A percentile compares a stretch with the other conserved stretches of the same genome.
Evolutionary conservation across 1,140 invertebrate species (phyloP).

Genomic region (Panulirus ornatus): DNA sequence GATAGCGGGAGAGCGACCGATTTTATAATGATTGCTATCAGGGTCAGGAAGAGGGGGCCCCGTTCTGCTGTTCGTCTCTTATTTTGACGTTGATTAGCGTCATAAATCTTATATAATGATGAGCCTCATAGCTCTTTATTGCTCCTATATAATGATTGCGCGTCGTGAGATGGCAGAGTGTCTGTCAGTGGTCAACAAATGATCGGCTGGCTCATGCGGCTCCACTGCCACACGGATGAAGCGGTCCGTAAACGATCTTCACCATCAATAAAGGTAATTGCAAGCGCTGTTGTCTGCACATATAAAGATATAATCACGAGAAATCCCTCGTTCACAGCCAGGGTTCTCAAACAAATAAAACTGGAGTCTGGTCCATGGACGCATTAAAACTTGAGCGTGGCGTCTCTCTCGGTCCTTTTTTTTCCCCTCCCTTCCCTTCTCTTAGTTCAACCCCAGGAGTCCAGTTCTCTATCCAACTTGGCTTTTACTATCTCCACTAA

Average conservation of each 20-base stretch:
- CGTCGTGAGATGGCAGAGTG: not conserved
- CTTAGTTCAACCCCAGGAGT: slow-evolving; percentile 45
- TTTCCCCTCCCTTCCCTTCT: slow-evolving; percentile 16
- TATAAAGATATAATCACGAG: not conserved
- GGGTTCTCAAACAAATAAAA: slow-evolving; percentile 20
- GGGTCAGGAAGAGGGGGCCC: slow-evolving; percentile 4
- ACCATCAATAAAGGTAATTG: too few relatives aligned
- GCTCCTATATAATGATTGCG: not conserved
- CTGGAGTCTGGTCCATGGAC: not conserved
- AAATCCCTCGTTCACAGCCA: not conserved
- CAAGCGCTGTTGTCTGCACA: not conserved
- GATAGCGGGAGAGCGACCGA: slow-evolving; percentile 31
- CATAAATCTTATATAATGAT: slow-evolving; percentile 44
- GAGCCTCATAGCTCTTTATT: slow-evolving; percentile 7
- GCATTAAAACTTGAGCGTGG: slow-evolving; percentile 51
- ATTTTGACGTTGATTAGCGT: slow-evolving; percentile 21
- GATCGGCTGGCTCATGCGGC: not conserved
- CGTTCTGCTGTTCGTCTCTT: not conserved
- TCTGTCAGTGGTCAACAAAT: not conserved
- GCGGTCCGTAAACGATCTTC: too few relatives aligned
- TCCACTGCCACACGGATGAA: too few relatives aligned
- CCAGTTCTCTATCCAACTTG: slow-evolving; percentile 58
- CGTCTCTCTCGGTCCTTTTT: slow-evolving; percentile 29
- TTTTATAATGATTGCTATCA: slow-evolving; percentile 55
- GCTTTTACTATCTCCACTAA: slow-evolving; percentile 67